phyloP scores from a whole-genome alignment of 2,888 invertebrate species.

The Sceliomorpha sp. region DNA sequence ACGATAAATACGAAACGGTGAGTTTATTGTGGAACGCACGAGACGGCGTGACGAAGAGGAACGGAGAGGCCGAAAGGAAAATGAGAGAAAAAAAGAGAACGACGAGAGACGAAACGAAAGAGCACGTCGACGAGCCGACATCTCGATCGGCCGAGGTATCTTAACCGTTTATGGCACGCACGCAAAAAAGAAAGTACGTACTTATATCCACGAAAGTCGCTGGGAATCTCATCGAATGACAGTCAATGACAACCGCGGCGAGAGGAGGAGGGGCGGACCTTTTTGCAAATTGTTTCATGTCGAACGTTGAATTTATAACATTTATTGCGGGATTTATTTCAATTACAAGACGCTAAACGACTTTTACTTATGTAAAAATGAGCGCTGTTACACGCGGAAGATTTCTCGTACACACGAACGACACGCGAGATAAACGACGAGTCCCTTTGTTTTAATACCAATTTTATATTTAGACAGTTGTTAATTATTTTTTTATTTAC shows the following conservation, averaged over 20 bases:
- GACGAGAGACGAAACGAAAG: no score
- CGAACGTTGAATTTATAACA: conserved; percentile 37
- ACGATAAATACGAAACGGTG: conserved; percentile 42
- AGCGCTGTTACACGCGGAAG: no score
- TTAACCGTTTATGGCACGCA: conserved; percentile 54
- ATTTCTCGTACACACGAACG: no score
- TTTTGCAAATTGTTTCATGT: conserved; percentile 27
- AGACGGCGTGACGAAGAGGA: conserved; percentile 50
- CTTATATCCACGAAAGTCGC: conserved; percentile 40
- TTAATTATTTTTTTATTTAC: no score
- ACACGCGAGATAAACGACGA: no score
- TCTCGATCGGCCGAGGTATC: conserved; percentile 49
- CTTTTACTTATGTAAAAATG: no score
- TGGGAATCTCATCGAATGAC: conserved; percentile 39
- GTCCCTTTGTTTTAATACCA: no score
- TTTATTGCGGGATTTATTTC: conserved; percentile 17
- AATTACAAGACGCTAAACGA: conserved; percentile 24
- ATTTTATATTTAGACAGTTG: no score
- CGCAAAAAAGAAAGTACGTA: conserved; percentile 50
- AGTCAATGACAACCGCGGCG: conserved; percentile 24
- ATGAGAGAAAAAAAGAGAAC: conserved; percentile 20
- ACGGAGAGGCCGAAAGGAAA: conserved; percentile 8
- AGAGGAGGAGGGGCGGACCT: conserved; percentile 15
- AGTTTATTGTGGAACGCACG: conserved; percentile 38
- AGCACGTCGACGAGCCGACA: conserved; percentile 29